These are phyloP conservation scores for Eupleurogrammus muticus DNA, from an alignment of 2,797 vertebrate species.

Conservation along the genomic window DNA sequence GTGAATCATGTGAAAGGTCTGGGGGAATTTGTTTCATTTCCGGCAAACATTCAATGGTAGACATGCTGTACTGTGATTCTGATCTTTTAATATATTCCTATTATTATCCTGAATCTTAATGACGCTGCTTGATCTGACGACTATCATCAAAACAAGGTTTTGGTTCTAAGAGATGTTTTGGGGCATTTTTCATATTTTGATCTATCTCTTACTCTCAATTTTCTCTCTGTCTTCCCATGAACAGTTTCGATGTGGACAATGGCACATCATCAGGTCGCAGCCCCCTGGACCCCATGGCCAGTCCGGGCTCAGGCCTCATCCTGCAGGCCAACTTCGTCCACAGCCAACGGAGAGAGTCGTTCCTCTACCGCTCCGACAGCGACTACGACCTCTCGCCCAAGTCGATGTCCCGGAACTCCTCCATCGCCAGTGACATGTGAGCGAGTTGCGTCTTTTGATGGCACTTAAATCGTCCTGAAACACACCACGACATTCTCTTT, in stretches of 20 bases:
- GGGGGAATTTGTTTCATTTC: neutral
- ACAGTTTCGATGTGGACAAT: conserved; percentile 99
- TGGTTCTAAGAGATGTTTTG: neutral
- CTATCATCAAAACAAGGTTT: neutral
- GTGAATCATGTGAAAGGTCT: neutral
- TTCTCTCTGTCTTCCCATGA: conserved; percentile 21
- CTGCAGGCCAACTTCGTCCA: conserved; percentile 99
- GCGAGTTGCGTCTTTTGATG: conserved; percentile 60
- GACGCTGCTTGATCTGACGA: neutral
- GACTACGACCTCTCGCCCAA: conserved; percentile 99
- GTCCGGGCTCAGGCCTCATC: conserved; percentile 97
- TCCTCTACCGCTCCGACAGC: conserved; percentile 97
- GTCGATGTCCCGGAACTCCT: conserved; percentile 99
- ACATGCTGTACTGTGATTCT: neutral
- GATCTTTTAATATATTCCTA: neutral
- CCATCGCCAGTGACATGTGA: conserved; percentile 99
- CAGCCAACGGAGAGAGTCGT: conserved; percentile 97
- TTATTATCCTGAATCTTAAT: neutral
- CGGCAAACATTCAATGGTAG: neutral
- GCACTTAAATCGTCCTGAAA: conserved; percentile 4
- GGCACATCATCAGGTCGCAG: conserved; percentile 97
- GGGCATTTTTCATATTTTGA: conserved; percentile 15
- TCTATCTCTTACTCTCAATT: neutral
- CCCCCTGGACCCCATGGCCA: conserved; percentile 98
- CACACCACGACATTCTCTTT: neutral